Percentiles rank a stretch among this genome's conserved stretches.
phyloP scores from a whole-genome alignment of 2,797 vertebrate genomes.

The Smutsia temminckii region DNA sequence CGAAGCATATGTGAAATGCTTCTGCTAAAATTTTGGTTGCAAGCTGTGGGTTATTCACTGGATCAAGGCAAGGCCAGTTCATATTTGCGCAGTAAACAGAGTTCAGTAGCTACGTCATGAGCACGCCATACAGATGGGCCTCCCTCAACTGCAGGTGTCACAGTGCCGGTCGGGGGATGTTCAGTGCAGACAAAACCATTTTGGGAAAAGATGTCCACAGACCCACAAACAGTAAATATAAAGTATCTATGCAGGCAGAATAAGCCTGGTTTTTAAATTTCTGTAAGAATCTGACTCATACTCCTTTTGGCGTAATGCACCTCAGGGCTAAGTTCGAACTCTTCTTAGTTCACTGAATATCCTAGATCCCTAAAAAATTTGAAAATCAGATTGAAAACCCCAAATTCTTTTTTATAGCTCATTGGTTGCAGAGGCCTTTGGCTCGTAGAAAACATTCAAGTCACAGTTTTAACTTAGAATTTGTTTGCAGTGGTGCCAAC shows the following conservation, averaged over 20 bases:
- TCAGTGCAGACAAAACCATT: not conserved
- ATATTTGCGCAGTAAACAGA: not conserved
- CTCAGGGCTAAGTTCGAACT: not conserved
- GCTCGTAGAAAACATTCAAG: not conserved
- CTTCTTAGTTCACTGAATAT: not conserved
- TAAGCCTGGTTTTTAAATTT: not conserved
- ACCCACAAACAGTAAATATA: not conserved
- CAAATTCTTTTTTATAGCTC: not conserved
- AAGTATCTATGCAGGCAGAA: not conserved
- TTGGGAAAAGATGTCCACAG: not conserved
- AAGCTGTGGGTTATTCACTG: constrained; percentile 4
- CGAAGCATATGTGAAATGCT: not conserved
- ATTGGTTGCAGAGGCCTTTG: not conserved
- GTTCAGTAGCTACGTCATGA: not conserved
- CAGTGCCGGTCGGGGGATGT: not conserved
- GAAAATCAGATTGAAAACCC: not conserved
- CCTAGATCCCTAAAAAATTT: not conserved
- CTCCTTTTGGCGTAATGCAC: not conserved
- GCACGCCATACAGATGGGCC: not conserved
- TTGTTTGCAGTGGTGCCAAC: not conserved
- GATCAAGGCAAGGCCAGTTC: not conserved
- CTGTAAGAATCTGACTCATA: not conserved
- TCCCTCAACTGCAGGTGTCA: not conserved
- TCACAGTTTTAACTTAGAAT: not conserved
- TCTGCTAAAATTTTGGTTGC: constrained; percentile 8